Evolutionary conservation across 64 coral and sea anemone species (phyloP), one percentile per base, ranked within the genome.

Genomic region (Montipora efflorescens): DNA sequence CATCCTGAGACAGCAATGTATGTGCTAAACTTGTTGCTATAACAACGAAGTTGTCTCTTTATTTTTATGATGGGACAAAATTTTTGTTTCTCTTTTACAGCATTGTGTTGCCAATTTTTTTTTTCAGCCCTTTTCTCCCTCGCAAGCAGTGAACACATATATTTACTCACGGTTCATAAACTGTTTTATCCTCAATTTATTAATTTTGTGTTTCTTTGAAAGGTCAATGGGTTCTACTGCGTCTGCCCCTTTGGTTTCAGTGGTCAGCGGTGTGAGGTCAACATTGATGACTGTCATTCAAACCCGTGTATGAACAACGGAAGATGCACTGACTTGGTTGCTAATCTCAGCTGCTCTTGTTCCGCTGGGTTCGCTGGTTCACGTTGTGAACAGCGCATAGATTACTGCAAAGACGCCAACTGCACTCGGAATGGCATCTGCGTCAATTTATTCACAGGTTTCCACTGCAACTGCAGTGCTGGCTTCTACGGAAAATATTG

Each of bases 281-380:
- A 94, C 58, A 83, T 94, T 43, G 57, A 94, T 52, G 92, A 94
- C 53, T 94, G 92, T 20, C 11, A 82, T 0, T 80, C 78, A 11
- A 64, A 67, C 47, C 87, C 79, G 4, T 94, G 93, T 89, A 14
- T 13, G 83, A 94, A 94, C 71, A 90, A 94, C 28, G 93, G 77
- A 2, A 83, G 12, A 0, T 94, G 93, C 52, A 14, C 53, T 46
- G 93, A 94, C 28, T 43, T 94, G 18, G 79, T 94, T 5, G 59
- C 67, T 1, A 59, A 59, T 43, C 89, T 81, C 68, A 81, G 84
- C 2, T 94, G 92, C 61, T 82, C 67, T 8, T 94, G 93, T 70
- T 49, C 86, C 22, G 44, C 28, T 15, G 93, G 93, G 2, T 94
- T 83, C 13, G 46, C 46, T 20, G 93, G 93, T 36, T 66, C 8